phyloP scores from a whole-genome alignment of 2,797 vertebrate genomes.

The Anniella stebbinsi region DNA sequence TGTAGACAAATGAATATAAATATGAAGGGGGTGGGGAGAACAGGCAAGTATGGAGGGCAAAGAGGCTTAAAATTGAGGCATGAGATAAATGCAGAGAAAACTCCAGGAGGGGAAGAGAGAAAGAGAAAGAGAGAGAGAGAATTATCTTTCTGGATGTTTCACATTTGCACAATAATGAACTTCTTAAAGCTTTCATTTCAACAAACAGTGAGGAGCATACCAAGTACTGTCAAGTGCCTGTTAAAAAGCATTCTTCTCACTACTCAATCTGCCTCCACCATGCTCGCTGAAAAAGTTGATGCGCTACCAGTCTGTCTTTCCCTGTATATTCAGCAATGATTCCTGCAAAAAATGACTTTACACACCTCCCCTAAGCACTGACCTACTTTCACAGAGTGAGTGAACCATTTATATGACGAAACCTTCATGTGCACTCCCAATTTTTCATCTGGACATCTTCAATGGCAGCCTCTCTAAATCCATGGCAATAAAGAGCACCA shows the following conservation, averaged over 20 bases:
- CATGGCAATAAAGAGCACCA: background rate
- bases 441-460: conserved; percentile 1
- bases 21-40: background rate
- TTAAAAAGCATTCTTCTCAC: background rate
- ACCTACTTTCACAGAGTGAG: conserved; percentile 24
- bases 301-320: background rate
- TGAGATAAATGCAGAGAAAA: background rate
- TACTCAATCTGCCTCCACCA: background rate
- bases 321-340: background rate
- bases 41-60: background rate
- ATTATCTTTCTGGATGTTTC: background rate
- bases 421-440: background rate
- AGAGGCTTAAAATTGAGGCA: background rate
- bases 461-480: background rate
- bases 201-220: background rate
- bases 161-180: background rate
- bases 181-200: background rate
- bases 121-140: no score
- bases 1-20: background rate
- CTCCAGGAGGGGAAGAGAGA: no score
- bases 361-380: background rate
- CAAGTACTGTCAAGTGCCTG: background rate
- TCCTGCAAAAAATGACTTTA: background rate
- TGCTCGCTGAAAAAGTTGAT: background rate
- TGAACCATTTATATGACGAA: background rate